Conservation (phyloP, 2,113 vertebrate genomes). For the Indicator indicator region DNA sequence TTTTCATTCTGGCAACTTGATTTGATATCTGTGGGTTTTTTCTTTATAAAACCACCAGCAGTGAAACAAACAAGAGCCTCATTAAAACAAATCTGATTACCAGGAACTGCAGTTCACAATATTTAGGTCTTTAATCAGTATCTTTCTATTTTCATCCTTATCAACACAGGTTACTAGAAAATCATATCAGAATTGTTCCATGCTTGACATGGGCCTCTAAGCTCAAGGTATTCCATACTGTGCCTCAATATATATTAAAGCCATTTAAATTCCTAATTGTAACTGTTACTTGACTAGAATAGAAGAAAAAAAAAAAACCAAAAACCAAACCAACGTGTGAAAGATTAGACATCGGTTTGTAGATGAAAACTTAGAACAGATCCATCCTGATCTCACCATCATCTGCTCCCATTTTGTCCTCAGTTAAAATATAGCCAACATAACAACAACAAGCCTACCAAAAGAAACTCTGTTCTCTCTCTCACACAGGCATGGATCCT, state of each 20-base stretch:
- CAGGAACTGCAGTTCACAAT: not conserved
- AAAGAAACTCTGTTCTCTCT: not conserved
- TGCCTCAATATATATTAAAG: not conserved
- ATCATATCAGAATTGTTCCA: not conserved
- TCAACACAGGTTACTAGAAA: not conserved
- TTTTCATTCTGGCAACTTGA: not conserved
- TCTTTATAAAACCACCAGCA: not conserved
- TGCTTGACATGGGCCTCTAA: not conserved
- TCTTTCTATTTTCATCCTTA: not conserved
- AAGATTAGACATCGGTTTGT: not conserved
- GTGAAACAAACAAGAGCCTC: not conserved
- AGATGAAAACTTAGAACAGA: not conserved
- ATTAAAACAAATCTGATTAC: not conserved
- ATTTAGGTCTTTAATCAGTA: not conserved
- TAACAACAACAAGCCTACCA: not conserved
- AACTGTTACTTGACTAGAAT: not conserved
- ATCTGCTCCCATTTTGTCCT: not conserved
- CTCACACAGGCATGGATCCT: not conserved
- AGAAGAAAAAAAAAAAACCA: not conserved
- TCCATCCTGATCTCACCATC: not conserved
- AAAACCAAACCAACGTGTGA: not conserved
- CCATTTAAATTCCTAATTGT: not conserved
- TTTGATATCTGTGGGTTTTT: not conserved
- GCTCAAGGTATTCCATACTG: not conserved
- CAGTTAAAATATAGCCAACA: not conserved